phyloP scores from a whole-genome alignment of 2,113 vertebrate genomes.

The Ophiodon elongatus region DNA sequence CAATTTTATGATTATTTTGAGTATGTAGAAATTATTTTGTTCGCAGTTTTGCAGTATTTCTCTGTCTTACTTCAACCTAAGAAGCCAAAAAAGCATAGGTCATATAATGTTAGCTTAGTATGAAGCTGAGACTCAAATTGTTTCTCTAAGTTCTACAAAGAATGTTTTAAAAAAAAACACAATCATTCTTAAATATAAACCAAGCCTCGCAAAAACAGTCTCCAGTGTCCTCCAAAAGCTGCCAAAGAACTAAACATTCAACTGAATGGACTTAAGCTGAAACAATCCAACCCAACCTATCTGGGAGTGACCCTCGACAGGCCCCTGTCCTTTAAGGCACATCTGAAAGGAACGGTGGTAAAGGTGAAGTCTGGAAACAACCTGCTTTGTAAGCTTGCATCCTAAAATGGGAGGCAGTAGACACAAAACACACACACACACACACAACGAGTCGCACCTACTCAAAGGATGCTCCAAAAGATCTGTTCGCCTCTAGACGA shows the following conservation, averaged over 20 bases:
- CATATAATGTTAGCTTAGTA: not conserved
- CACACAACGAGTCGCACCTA: not conserved
- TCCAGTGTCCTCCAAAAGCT: not conserved
- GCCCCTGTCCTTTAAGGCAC: not conserved
- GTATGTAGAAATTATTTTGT: not conserved
- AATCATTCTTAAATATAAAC: not conserved
- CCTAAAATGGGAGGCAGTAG: not conserved
- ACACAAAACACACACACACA: too few relatives aligned
- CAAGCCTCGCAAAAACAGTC: not conserved
- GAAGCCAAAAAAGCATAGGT: not conserved
- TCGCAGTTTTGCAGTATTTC: not conserved
- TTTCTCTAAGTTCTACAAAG: not conserved
- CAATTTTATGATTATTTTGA: not conserved
- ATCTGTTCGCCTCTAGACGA: not conserved
- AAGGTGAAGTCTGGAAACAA: not conserved
- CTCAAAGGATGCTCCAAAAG: not conserved
- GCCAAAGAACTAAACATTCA: not conserved
- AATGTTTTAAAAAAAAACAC: not conserved
- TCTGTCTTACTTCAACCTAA: not conserved
- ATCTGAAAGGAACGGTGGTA: not conserved
- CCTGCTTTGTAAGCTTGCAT: not conserved
- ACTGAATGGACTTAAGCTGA: not conserved
- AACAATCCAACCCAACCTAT: not conserved
- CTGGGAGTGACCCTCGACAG: not conserved
- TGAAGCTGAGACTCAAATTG: not conserved